Evolutionary conservation across 1,140 invertebrate species (phyloP).

Genomic region (Cecropterus lyciades): DNA sequence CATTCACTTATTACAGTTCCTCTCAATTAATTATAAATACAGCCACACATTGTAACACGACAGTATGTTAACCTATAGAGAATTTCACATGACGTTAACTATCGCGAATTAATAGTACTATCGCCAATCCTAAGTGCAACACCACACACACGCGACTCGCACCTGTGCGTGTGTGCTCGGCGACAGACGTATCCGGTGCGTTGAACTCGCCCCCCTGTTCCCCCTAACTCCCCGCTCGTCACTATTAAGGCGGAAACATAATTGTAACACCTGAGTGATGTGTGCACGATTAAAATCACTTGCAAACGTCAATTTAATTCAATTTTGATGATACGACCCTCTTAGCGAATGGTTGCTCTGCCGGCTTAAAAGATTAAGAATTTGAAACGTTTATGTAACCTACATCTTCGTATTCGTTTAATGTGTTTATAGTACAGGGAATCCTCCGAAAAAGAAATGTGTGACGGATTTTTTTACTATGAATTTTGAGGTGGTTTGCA

Average conservation of each 20-base stretch:
- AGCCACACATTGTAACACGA: no score
- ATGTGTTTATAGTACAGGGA: not conserved
- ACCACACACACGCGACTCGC: slow-evolving; percentile 45
- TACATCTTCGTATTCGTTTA: no score
- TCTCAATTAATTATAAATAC: no score
- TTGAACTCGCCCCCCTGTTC: slow-evolving; percentile 64
- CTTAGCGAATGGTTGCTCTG: not conserved
- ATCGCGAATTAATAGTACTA: slow-evolving; percentile 1
- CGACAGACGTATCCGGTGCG: slow-evolving; percentile 78
- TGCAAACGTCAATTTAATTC: no score
- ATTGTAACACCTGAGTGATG: slow-evolving; percentile 20
- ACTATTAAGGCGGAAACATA: slow-evolving; percentile 31
- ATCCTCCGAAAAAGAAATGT: no score
- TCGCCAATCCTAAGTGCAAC: slow-evolving; percentile 19
- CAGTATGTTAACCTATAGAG: no score
- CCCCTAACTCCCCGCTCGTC: slow-evolving; percentile 20
- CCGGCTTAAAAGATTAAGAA: not conserved
- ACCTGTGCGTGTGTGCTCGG: slow-evolving; percentile 61
- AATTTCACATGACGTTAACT: no score
- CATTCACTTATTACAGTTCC: no score
- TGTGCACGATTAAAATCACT: not conserved
- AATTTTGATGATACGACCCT: not conserved
- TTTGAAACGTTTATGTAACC: not conserved
- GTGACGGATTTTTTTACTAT: not conserved
- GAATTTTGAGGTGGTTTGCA: not conserved